Percentiles rank a stretch among this genome's conserved stretches.
These are phyloP conservation scores for Platichthys flesus DNA, from an alignment of 2,113 vertebrate species.

Conservation along the genomic window DNA sequence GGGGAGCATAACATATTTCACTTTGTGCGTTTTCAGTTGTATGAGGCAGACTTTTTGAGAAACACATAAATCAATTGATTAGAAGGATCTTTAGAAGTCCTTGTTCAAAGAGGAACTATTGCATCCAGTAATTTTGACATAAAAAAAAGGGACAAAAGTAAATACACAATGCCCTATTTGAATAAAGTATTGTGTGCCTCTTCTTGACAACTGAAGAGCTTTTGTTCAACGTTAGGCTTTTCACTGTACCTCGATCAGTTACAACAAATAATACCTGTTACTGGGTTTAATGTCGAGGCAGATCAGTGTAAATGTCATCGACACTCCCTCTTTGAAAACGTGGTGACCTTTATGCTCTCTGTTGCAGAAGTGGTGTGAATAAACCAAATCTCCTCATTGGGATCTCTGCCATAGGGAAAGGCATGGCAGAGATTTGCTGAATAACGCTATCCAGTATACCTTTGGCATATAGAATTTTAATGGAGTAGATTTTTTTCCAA, in stretches of 20 bases:
- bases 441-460: slow-evolving; percentile 6
- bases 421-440: background rate
- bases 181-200: background rate
- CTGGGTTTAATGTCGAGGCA: background rate
- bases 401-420: background rate
- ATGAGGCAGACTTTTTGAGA: too few species aligned
- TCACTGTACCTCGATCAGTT: background rate
- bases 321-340: slow-evolving; percentile 16
- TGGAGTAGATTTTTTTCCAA: background rate
- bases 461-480: slow-evolving; percentile 9
- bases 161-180: background rate
- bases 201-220: background rate
- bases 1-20: too few species aligned
- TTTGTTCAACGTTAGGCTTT: background rate
- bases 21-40: too few species aligned
- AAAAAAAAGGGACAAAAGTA: background rate
- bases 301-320: slow-evolving; percentile 48
- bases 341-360: slow-evolving; percentile 34
- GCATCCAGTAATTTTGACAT: too few species aligned
- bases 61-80: too few species aligned
- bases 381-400: background rate
- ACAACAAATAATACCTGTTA: background rate
- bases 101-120: too few species aligned
- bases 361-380: slow-evolving; percentile 22
- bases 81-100: too few species aligned